A percentile compares a stretch with the other conserved stretches of the same genome.
These are phyloP conservation scores for Myoxocephalus aenaeus DNA, from an alignment of 2,797 vertebrate species.

Conservation along the genomic window DNA sequence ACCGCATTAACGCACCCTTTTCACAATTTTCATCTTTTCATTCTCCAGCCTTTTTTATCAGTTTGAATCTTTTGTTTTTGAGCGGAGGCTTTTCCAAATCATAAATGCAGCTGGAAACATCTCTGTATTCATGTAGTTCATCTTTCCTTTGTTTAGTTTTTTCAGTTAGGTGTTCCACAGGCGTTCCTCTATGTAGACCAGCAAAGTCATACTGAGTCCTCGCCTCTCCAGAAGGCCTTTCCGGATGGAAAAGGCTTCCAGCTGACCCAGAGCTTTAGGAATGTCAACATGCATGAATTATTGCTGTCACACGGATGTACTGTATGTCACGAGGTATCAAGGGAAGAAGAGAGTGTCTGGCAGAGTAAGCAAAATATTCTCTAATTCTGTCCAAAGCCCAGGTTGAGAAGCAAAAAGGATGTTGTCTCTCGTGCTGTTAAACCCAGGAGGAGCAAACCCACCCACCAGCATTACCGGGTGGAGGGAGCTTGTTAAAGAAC, in stretches of 20 bases:
- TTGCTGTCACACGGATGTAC: slow-evolving; percentile 67
- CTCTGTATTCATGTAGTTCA: slow-evolving; percentile 30
- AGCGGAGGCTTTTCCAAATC: slow-evolving; percentile 64
- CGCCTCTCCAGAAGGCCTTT: slow-evolving; percentile 45
- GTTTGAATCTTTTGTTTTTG: slow-evolving; percentile 71
- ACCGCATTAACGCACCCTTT: slow-evolving; percentile 73
- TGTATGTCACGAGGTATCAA: slow-evolving; percentile 58
- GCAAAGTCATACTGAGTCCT: slow-evolving; percentile 22
- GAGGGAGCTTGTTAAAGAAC: slow-evolving; percentile 74
- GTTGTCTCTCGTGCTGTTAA: slow-evolving; percentile 41
- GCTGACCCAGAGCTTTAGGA: slow-evolving; percentile 69
- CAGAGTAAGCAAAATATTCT: slow-evolving; percentile 60
- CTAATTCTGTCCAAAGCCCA: slow-evolving; percentile 24
- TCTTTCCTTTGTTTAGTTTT: slow-evolving; percentile 32
- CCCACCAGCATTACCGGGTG: slow-evolving; percentile 49
- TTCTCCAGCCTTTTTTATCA: slow-evolving; percentile 73
- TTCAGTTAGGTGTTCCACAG: slow-evolving; percentile 39
- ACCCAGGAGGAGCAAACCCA: slow-evolving; percentile 47
- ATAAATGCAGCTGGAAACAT: slow-evolving; percentile 65
- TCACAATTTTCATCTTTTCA: slow-evolving; percentile 64
- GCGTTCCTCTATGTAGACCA: slow-evolving; percentile 19
- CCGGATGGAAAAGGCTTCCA: slow-evolving; percentile 45
- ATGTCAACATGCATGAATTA: slow-evolving; percentile 75
- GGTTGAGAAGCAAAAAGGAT: slow-evolving; percentile 29
- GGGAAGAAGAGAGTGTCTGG: slow-evolving; percentile 45